A percentile compares a stretch with the other conserved stretches of the same genome.
Evolutionary conservation across 1,140 invertebrate genomes (phyloP).

Genomic region (Aphis gossypii): DNA sequence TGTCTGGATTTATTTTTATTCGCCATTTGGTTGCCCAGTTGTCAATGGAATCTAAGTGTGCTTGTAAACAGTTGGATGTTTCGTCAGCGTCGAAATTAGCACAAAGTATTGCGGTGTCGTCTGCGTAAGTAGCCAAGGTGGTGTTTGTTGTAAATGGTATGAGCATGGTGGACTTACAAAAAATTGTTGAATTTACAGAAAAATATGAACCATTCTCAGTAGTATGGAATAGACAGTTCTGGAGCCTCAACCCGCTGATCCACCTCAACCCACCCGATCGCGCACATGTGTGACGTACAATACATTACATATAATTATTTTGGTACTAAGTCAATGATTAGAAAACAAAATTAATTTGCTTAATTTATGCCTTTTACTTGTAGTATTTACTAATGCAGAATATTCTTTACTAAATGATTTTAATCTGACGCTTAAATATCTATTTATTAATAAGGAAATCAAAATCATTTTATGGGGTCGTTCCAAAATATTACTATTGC

Average conservation of each 20-base stretch:
- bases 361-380: not conserved
- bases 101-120: not conserved
- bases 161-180: not conserved
- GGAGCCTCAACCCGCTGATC: no score
- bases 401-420: not conserved
- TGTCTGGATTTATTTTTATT: no score
- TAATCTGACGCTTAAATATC: not conserved
- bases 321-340: not conserved
- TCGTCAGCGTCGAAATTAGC: no score
- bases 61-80: no score
- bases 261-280: no score
- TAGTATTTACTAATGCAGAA: not conserved
- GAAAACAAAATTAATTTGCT: not conserved
- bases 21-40: no score
- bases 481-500: not conserved
- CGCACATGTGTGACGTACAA: no score
- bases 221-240: no score
- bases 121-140: no score
- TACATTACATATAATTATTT: not conserved
- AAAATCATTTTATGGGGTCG: no score
- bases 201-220: not conserved
- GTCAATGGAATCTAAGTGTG: no score
- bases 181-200: not conserved
- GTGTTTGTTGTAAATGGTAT: no score
- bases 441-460: not conserved